A percentile compares a stretch with the other conserved stretches of the same genome.
phyloP scores from a whole-genome alignment of 2,797 vertebrate genomes.

The Chaenodraco wilsoni region DNA sequence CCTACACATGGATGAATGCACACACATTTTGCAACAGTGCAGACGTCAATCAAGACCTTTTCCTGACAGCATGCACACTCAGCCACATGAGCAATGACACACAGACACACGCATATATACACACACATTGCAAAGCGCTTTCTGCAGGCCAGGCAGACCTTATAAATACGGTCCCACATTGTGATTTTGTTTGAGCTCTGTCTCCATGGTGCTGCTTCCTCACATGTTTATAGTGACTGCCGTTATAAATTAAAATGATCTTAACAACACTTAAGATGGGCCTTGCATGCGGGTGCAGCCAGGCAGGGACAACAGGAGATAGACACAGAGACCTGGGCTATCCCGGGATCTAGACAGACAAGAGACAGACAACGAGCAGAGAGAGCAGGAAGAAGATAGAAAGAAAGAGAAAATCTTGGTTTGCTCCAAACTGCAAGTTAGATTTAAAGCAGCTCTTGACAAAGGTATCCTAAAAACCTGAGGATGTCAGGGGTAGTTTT shows the following conservation, averaged over 20 bases:
- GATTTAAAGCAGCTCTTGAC: conserved; percentile 16
- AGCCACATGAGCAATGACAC: conserved; percentile 42
- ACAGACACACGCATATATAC: conserved; percentile 13
- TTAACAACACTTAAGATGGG: conserved; percentile 85
- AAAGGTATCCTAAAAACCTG: conserved; percentile 10
- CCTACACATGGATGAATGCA: conserved; percentile 54
- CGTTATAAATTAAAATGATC: conserved; percentile 87
- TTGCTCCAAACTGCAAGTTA: conserved; percentile 14
- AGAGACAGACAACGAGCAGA: conserved; percentile 27
- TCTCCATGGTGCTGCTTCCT: conserved; percentile 88
- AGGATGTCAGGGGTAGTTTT: not conserved
- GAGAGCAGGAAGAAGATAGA: not conserved
- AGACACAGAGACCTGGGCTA: conserved; percentile 51
- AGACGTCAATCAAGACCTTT: conserved; percentile 53
- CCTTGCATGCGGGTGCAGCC: conserved; percentile 67
- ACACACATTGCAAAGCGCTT: conserved; percentile 48
- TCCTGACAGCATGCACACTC: conserved; percentile 48
- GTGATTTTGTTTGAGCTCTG: conserved; percentile 87
- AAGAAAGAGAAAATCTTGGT: not conserved
- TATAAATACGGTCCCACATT: conserved; percentile 89
- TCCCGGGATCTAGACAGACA: conserved; percentile 52
- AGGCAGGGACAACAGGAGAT: conserved; percentile 56
- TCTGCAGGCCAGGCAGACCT: conserved; percentile 72
- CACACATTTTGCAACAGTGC: conserved; percentile 52
- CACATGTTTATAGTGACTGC: conserved; percentile 86